A percentile compares a stretch with the other conserved stretches of the same genome.
Evolutionary conservation across 2,797 vertebrate species (phyloP).

Genomic region (Phalloptychus januarius): DNA sequence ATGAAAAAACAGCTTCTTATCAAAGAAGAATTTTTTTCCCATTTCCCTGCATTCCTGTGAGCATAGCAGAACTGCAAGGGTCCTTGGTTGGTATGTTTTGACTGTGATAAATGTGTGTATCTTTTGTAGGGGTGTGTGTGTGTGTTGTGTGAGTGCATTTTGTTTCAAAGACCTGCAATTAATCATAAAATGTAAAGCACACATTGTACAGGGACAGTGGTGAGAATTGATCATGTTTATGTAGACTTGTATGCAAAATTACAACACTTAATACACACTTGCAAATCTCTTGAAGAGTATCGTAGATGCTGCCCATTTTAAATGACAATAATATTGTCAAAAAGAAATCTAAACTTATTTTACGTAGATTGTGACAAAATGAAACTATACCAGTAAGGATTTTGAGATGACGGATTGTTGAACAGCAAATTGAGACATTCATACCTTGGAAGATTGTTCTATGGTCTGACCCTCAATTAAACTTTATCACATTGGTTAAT

Average conservation of each 20-base stretch:
- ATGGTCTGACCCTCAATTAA: neutral
- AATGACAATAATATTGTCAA: neutral
- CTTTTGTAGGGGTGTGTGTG: conserved; percentile 20
- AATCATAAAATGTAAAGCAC: neutral
- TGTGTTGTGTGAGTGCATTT: conserved; percentile 8
- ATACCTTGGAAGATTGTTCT: neutral
- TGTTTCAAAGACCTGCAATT: conserved; percentile 59
- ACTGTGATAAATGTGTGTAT: conserved; percentile 66
- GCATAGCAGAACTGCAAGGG: conserved; percentile 43
- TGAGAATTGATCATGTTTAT: conserved; percentile 22
- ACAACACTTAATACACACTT: neutral
- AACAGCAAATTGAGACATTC: neutral
- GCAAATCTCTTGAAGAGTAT: neutral
- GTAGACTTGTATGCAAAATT: conserved; percentile 9
- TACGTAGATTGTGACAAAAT: neutral
- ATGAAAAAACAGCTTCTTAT: conserved; percentile 76
- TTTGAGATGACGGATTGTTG: neutral
- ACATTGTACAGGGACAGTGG: conserved; percentile 17
- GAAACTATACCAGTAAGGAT: neutral
- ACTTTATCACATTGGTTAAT: neutral
- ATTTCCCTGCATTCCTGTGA: conserved; percentile 64
- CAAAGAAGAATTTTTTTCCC: conserved; percentile 63
- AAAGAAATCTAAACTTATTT: neutral
- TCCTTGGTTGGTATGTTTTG: conserved; percentile 73
- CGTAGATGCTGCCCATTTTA: neutral